phyloP scores from a whole-genome alignment of 2,113 vertebrate species.

The Grammomys dolichurus region DNA sequence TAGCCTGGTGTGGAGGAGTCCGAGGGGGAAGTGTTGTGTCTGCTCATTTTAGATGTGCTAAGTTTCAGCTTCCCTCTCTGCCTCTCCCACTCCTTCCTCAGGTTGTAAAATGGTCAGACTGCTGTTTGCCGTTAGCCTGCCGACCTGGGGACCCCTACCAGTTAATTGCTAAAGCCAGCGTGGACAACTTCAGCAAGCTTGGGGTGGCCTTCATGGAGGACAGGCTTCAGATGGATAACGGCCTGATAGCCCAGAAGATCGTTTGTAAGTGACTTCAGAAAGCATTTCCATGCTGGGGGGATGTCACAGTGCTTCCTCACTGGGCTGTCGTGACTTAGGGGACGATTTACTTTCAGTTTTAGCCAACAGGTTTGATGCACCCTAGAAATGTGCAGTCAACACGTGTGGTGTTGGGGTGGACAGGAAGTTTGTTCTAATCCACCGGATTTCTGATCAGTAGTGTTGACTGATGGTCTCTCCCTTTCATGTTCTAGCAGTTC shows the following conservation, averaged over 20 bases:
- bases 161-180: constrained; percentile 92
- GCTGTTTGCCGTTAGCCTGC: constrained; percentile 92
- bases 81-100: constrained; percentile 71
- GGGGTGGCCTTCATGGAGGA: constrained; percentile 97
- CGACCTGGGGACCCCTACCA: constrained; percentile 91
- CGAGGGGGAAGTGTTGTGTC: not conserved
- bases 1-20: not conserved
- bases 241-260: constrained; percentile 94
- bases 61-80: not conserved
- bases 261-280: constrained; percentile 90
- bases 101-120: constrained; percentile 95
- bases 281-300: not conserved
- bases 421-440: not conserved
- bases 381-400: not conserved
- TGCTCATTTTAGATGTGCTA: not conserved
- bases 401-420: not conserved
- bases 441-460: not conserved
- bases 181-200: constrained; percentile 95
- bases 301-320: fast-evolving
- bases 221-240: constrained; percentile 94
- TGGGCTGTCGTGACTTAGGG: not conserved
- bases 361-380: not conserved
- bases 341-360: not conserved
- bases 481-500: constrained; percentile 88
- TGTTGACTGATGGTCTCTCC: not conserved